Base-by-base conservation (phyloP, 2,888 invertebrate species). In the Choristoneura rosaceana region DNA sequence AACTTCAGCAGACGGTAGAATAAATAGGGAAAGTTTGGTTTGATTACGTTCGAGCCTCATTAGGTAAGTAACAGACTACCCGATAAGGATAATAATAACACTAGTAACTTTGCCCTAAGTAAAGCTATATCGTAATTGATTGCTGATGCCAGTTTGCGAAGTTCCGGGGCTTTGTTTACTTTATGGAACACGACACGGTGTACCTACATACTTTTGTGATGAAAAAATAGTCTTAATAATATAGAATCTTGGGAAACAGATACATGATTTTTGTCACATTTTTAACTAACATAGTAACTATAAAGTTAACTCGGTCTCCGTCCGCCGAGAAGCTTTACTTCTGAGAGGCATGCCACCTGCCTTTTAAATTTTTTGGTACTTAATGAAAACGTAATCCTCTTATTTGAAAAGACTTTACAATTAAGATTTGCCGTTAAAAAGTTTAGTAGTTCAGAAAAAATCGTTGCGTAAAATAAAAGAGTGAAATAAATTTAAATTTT, bases 1-100 rank as follows among this genome's bases (percentile, higher is more conserved):
- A 59, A 73, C 67, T 71, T 71, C 43, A 47, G 41, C 50, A 66
- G 47, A 38, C 66, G 47, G 69, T 58, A 66, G 67, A 58, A 66
- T 74, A 73, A 73, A 74, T 60, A 69, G 10, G 25, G 12, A 55
- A 71, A 69, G 58, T 69, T 73, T 59, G 50, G 47, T 66, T 69
- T 69, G 69, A 71, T 74, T 74, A 65, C 64, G 52, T 69, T 66
- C 43, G 65, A 62, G 59, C 68, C 41, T 64, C 63, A 64, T 68
- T 68, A 63, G 55, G 68, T 41, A 52, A 52, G 59, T 38, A 73
- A 60, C 63, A 34, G 52, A 50, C 52, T 61, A 68, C 14, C 45
- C 58, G 14, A 63, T 50, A 43, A 47, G 59, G 64, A 59, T 59
- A 58, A 68, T 68, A 64, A 67, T 73, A 73, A 62, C 7, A 64